Evolutionary conservation across 2,113 vertebrate genomes (phyloP), one percentile per base, ranked within the genome.

Genomic region (Aix galericulata): DNA sequence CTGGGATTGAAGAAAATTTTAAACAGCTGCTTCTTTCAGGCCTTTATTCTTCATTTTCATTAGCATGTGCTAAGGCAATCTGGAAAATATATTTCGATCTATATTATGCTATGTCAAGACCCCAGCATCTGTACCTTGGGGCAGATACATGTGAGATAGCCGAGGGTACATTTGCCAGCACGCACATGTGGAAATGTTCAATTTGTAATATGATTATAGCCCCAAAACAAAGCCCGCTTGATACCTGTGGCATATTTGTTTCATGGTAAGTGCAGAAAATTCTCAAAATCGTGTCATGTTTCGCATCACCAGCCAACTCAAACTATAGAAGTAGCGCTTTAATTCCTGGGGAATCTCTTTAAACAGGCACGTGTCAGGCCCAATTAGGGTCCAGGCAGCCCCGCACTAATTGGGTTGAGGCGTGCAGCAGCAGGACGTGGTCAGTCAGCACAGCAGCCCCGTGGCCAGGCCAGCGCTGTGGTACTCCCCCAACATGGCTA

Each of bases 131-230:
- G 93, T 56, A 97, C 84, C 96, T 95, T 86, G 94, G 87, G 97
- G 95, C 95, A 93, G 95, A 97, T 94, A 53, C 52, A 55, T 67
- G 91, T 50, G 94, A 97, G 97, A 97, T 97, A 97, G 96, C 29
- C 6, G 11, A 31, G 80, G 92, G 97, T 96, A 82, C 96, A 96
- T 97, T 97, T 98, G 97, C 97, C 97, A 98, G 97, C 91, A 58
- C 2, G 56, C 96, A 98, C 98, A 98, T 98, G 97, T 98, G 97
- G 97, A 98, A 98, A 97, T 97, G 94, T 98, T 98, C 97, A 98
- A 98, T 98, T 97, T 97, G 98, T 97, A 98, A 98, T 93, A 87
- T 96, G 97, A 98, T 98, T 98, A 98, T 62, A 98, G 95, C 94
- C 96, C 95, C 95, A 52, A 68, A 97, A 98, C 96, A 98, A 98